phyloP scores from a whole-genome alignment of 2,113 vertebrate species.

The Struthidea cinerea region DNA sequence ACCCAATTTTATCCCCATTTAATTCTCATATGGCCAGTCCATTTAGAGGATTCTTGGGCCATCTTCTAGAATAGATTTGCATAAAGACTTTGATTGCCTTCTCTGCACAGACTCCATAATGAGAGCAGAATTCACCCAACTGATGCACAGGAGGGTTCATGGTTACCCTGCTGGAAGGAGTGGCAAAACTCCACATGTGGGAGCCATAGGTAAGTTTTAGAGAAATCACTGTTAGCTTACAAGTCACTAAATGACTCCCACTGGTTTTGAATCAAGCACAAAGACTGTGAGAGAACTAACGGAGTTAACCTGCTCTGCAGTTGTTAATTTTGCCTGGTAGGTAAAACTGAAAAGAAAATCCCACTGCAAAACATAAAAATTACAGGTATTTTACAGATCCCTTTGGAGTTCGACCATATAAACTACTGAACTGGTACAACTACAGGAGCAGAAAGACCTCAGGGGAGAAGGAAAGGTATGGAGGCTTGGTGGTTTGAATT shows the following conservation, averaged over 20 bases:
- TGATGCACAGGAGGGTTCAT: neutral
- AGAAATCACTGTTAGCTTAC: neutral
- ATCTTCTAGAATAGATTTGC: neutral
- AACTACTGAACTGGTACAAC: neutral
- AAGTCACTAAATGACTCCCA: conserved; percentile 1
- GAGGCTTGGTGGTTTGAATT: neutral
- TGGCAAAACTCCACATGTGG: neutral
- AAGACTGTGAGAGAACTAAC: neutral
- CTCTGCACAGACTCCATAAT: neutral
- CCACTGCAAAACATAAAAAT: neutral
- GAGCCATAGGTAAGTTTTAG: neutral
- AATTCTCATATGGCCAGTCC: neutral
- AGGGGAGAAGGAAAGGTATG: neutral
- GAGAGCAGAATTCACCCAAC: neutral
- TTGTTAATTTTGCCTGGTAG: conserved; percentile 15
- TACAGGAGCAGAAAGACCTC: neutral
- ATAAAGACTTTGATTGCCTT: neutral
- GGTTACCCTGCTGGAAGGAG: neutral
- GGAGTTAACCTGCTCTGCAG: neutral
- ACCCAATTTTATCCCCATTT: neutral
- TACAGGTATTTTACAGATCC: neutral
- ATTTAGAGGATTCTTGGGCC: neutral
- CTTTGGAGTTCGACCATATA: neutral
- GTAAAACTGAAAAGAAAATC: neutral
- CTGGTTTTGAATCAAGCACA: neutral